Evolutionary conservation across 1,140 invertebrate species (phyloP), one percentile per base, ranked within the genome.

Genomic region (Lutraria rhynchaena): DNA sequence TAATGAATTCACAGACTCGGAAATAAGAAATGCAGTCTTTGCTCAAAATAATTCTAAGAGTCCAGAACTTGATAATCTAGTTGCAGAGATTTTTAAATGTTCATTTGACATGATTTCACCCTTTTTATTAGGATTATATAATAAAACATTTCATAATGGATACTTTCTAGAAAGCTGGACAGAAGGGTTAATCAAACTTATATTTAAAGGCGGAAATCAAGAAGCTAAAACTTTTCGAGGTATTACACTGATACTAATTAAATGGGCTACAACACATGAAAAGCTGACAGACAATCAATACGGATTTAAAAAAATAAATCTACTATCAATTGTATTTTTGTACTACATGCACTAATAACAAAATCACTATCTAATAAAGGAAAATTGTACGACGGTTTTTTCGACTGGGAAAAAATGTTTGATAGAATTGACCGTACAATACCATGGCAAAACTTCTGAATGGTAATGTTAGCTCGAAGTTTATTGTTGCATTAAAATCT

Each of bases 31-130:
- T 49, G 44, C 44, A 49, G 44, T 49, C 19, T 55, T 55, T 55
- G 19, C 51, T n/a, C 51, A 55, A n/a, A 55, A 55, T n/a, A 55
- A 55, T 55, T n/a, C 19, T 55, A 55, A 55, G 24, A 55, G 7
- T 7, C 51, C 51, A 7, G 7, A 24, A n/a, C 19, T 55, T 5
- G 51, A 55, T 55, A 11, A 55, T 55, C 7, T 55, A n/a, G 4
- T 24, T 7, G n/a, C 9, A 7, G 51, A 55, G 24, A 55, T 55
- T 11, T 55, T 55, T 55, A 55, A 55, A 55, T 7, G 17, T 7
- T n/a, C n/a, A n/a, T 55, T 11, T 55, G 51, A 55, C n/a, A 55
- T 55, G 5, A 55, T 55, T 11, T 55, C 24, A 22, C 51, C 51
- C 19, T 11, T 55, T 11, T n/a, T 55, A n/a, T n/a, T 55, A 11